Evolutionary conservation across 2,113 vertebrate species (phyloP), one percentile per base, ranked within the genome.

Genomic region (Hyla sarda): DNA sequence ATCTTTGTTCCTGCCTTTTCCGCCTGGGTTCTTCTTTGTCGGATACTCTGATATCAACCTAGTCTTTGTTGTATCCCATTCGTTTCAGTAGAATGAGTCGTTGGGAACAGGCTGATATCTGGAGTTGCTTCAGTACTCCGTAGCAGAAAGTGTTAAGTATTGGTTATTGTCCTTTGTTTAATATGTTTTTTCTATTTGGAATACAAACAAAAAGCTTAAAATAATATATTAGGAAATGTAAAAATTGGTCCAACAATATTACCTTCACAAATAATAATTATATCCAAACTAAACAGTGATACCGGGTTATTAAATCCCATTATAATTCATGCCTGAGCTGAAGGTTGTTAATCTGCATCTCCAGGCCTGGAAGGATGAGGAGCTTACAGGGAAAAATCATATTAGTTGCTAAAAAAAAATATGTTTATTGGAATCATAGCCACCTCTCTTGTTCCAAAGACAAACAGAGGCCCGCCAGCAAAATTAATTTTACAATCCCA

Each of bases 341-440:
- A 75, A 84, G 50, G 71, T 84, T 19, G 14, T 84, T 84, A 58
- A 75, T 75, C 69, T 84, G 52, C 23, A 58, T 74, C 32, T 74
- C n/a, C 21, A 73, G 10, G 19, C 7, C 32, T 83, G 50, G 52
- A 28, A 72, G 13, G 21, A 54, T 56, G 65, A 48, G 25, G 21
- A 37, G 67, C 16, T 28, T 56, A 37, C 56, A 34, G 69, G 12
- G 52, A 74, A 58, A 74, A 83, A 21, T 74, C 56, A 83, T 74
- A 60, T 74, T 30, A 50, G 82, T 74, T 74, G 37, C 82, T 69
- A 83, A 75, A 52, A 9, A 58, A 83, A 75, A 73, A 56, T 25
- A 56, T n/a, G 21, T 37, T 83, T 83, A 83, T 75, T 84, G 52
- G 19, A 60, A 60, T 75, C 73, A 52, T 34, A 12, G 69, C 32